Percentiles rank a stretch among this genome's conserved stretches.
Conservation (phyloP, 2,797 vertebrate genomes). For the Cuniculus paca region DNA sequence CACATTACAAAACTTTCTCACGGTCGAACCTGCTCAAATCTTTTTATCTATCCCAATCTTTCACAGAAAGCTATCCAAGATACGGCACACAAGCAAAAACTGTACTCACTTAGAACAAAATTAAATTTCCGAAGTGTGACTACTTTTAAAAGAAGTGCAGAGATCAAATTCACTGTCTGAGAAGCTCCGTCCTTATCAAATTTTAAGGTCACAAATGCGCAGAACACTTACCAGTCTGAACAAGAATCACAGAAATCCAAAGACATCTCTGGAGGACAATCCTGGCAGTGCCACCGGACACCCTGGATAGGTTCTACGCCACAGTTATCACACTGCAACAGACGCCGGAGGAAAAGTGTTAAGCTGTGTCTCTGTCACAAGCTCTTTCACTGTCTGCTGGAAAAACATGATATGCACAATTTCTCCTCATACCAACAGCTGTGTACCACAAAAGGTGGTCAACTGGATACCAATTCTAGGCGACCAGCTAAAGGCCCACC, state of each 20-base stretch:
- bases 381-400: not conserved
- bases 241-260: constrained; percentile 98
- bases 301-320: constrained; percentile 97
- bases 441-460: not conserved
- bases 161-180: constrained; percentile 53
- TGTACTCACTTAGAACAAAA: not conserved
- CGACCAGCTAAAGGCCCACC: not conserved
- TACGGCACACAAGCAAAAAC: not conserved
- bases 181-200: constrained; percentile 2
- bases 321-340: constrained; percentile 95
- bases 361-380: not conserved
- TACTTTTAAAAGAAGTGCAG: constrained; percentile 21
- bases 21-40: not conserved
- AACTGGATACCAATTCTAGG: not conserved
- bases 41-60: constrained; percentile 37
- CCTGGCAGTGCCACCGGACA: constrained; percentile 97
- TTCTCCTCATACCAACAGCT: not conserved
- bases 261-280: constrained; percentile 95
- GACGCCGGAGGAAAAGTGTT: not conserved
- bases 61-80: constrained; percentile 38
- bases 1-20: not conserved
- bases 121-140: not conserved
- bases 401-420: not conserved
- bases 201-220: not conserved
- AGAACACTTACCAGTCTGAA: constrained; percentile 96